Percentiles rank a stretch among this genome's conserved stretches.
These are phyloP conservation scores for Hipparchia sbordonii DNA, from an alignment of 2,888 invertebrate genomes.

Conservation along the genomic window DNA sequence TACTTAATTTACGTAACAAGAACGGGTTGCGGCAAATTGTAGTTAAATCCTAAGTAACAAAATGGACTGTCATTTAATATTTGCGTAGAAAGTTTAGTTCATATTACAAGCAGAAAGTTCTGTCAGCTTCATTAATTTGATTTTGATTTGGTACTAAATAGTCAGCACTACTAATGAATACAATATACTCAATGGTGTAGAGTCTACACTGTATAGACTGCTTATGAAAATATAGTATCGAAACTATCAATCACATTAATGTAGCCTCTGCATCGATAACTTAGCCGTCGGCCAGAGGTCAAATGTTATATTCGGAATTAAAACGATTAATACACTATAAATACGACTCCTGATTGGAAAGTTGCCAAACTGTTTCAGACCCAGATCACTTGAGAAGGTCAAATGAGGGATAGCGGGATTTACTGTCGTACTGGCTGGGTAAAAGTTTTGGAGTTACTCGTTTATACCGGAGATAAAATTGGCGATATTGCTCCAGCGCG, in stretches of 20 bases:
- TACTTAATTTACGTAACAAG: conserved; percentile 9
- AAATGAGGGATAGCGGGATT: conserved; percentile 27
- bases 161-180: too few species aligned
- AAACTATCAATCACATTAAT: background rate
- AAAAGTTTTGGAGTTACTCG: conserved; percentile 22
- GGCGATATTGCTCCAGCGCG: conserved; percentile 19
- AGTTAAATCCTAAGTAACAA: background rate
- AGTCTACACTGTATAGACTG: too few species aligned
- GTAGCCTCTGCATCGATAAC: background rate
- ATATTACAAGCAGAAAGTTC: background rate
- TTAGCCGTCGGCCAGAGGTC: conserved; percentile 11
- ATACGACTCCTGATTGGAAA: conserved; percentile 31
- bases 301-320: conserved; percentile 12
- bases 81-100: background rate
- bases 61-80: background rate
- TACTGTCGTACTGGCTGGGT: conserved; percentile 22
- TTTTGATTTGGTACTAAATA: too few species aligned
- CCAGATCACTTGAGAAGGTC: conserved; percentile 27
- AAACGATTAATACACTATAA: conserved; percentile 28
- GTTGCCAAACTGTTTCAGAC: conserved; percentile 26
- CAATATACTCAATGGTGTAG: too few species aligned
- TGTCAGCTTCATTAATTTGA: background rate
- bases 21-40: conserved; percentile 9
- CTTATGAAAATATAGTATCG: background rate
- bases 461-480: conserved; percentile 22